A percentile compares a stretch with the other conserved stretches of the same genome.
Evolutionary conservation across 1,140 invertebrate species (phyloP).

Genomic region (Coptotermes formosanus): DNA sequence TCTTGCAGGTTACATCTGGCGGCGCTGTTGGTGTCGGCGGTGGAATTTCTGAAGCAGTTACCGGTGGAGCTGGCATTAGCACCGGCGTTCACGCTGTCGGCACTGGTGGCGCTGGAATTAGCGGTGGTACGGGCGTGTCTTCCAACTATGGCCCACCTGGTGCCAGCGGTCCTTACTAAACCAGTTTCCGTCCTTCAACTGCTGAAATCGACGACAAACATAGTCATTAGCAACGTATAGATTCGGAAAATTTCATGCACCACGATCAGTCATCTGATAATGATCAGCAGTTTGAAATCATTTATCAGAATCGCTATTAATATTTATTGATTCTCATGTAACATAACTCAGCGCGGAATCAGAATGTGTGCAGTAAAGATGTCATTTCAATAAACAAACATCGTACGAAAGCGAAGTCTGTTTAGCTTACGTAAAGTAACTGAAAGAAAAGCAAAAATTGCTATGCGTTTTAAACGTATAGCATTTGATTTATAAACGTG

Average conservation of each 20-base stretch:
- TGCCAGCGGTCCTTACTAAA: neutral
- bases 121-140: neutral
- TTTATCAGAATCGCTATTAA: neutral
- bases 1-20: neutral
- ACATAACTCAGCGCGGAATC: neutral
- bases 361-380: neutral
- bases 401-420: neutral
- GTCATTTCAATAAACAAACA: neutral
- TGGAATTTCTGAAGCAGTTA: constrained; percentile 44
- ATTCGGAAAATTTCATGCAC: neutral
- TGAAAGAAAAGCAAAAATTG: neutral
- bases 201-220: neutral
- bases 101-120: neutral
- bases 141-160: neutral
- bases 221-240: neutral
- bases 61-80: neutral
- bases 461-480: neutral
- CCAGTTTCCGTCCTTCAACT: neutral
- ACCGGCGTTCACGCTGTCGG: neutral
- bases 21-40: neutral
- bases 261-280: neutral
- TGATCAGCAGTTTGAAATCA: neutral
- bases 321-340: neutral
- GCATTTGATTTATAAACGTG: neutral
- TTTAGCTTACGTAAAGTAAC: neutral